Percentiles rank a stretch among this genome's conserved stretches.
Conservation (phyloP, 2,113 vertebrate species). For the Lonchura striata region DNA sequence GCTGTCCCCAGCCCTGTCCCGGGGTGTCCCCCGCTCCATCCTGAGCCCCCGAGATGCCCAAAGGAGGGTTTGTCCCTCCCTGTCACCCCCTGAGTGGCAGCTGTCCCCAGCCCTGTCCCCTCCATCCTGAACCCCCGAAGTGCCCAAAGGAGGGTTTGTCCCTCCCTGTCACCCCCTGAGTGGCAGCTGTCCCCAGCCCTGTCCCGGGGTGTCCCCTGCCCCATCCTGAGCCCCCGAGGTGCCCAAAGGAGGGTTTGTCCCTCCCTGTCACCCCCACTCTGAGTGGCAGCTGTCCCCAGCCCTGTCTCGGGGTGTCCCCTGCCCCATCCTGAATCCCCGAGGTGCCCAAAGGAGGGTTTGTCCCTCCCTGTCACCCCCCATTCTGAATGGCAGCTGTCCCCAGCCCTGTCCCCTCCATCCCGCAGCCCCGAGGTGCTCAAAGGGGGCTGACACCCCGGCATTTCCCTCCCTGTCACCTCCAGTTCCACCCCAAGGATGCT, state of each 20-base stretch:
- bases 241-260: accelerated
- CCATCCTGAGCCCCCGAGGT: neutral
- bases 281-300: neutral
- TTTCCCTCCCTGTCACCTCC: neutral
- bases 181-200: neutral
- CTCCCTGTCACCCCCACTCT: too few species aligned
- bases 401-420: neutral
- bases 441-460: neutral
- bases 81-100: neutral
- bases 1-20: neutral
- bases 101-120: neutral
- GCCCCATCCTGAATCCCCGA: neutral
- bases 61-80: too few species aligned
- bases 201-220: neutral
- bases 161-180: neutral
- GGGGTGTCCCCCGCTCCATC: accelerated
- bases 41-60: neutral
- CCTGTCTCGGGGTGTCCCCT: too few species aligned
- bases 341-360: neutral
- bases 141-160: neutral
- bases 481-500: accelerated
- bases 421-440: neutral
- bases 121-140: neutral
- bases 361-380: neutral
- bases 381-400: too few species aligned